A percentile compares a stretch with the other conserved stretches of the same genome.
These are phyloP conservation scores for Tachina grossa DNA, from an alignment of 2,888 invertebrate species.

Conservation along the genomic window DNA sequence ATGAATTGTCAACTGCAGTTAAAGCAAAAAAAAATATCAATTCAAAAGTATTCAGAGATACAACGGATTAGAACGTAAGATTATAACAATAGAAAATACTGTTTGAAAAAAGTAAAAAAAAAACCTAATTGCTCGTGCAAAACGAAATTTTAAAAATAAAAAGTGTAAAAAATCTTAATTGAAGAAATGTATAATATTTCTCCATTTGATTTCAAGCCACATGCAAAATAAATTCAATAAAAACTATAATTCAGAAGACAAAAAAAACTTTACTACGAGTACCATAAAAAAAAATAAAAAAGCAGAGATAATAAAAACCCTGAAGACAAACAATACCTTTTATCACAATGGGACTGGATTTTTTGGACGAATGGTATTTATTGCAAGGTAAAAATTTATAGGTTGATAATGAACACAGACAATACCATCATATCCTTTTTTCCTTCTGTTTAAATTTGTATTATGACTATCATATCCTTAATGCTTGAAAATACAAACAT, in stretches of 20 bases:
- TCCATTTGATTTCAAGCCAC: too few relatives aligned
- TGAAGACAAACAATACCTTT: slow-evolving; percentile 3
- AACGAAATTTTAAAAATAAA: background rate
- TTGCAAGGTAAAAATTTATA: slow-evolving; percentile 80
- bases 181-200: slow-evolving; percentile 46
- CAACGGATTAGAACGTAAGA: slow-evolving; percentile 19
- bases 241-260: background rate
- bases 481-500: slow-evolving; percentile 1
- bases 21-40: slow-evolving; percentile 23
- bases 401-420: background rate
- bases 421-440: background rate
- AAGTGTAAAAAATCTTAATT: slow-evolving; percentile 28
- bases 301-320: slow-evolving; percentile 11
- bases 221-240: slow-evolving; percentile 26
- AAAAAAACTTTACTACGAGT: slow-evolving; percentile 10
- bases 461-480: background rate
- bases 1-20: slow-evolving; percentile 57
- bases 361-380: slow-evolving; percentile 82
- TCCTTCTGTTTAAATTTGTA: background rate
- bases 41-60: slow-evolving; percentile 32
- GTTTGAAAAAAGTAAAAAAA: slow-evolving; percentile 12
- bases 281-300: slow-evolving; percentile 5
- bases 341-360: slow-evolving; percentile 77
- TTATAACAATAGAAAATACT: background rate
- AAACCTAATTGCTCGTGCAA: background rate